Conservation (phyloP, 2,797 vertebrate genomes). For the Danio tinwini region DNA sequence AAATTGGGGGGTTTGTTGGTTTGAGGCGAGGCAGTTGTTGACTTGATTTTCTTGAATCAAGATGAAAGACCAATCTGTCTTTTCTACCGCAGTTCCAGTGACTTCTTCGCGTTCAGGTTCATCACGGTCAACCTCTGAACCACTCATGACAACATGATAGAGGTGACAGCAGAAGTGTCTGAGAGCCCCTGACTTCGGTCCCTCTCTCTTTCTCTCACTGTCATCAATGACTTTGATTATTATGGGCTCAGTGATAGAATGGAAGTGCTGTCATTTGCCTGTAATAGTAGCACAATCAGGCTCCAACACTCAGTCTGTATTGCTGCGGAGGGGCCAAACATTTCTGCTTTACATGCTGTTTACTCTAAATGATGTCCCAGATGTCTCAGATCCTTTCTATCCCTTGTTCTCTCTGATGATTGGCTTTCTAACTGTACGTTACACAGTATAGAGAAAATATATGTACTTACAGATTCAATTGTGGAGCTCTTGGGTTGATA, state of each 20-base stretch:
- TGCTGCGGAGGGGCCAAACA: slow-evolving; percentile 63
- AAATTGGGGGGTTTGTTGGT: slow-evolving; percentile 60
- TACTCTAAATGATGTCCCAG: slow-evolving; percentile 59
- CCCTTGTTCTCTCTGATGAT: neutral
- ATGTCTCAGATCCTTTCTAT: neutral
- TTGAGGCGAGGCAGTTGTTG: slow-evolving; percentile 73
- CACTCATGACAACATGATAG: slow-evolving; percentile 58
- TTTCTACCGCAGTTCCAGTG: slow-evolving; percentile 60
- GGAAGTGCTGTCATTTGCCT: slow-evolving; percentile 80
- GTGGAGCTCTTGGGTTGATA: slow-evolving; percentile 41
- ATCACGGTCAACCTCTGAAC: slow-evolving; percentile 69
- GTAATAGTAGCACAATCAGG: slow-evolving; percentile 82
- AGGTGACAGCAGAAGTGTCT: slow-evolving; percentile 54
- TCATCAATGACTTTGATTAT: slow-evolving; percentile 76
- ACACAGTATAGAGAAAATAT: slow-evolving; percentile 36
- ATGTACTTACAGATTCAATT: slow-evolving; percentile 33
- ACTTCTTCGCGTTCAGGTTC: slow-evolving; percentile 68
- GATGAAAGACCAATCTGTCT: slow-evolving; percentile 79
- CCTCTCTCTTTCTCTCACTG: slow-evolving; percentile 67
- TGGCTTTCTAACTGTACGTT: slow-evolving; percentile 39
- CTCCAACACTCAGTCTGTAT: slow-evolving; percentile 61
- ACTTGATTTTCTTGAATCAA: slow-evolving; percentile 79
- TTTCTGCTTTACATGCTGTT: slow-evolving; percentile 74
- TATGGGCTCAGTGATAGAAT: slow-evolving; percentile 73
- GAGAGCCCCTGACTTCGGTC: slow-evolving; percentile 65